Evolutionary conservation across 1,140 invertebrate species (phyloP), one percentile per base, ranked within the genome.

Genomic region (Drosophila subpulchrella): DNA sequence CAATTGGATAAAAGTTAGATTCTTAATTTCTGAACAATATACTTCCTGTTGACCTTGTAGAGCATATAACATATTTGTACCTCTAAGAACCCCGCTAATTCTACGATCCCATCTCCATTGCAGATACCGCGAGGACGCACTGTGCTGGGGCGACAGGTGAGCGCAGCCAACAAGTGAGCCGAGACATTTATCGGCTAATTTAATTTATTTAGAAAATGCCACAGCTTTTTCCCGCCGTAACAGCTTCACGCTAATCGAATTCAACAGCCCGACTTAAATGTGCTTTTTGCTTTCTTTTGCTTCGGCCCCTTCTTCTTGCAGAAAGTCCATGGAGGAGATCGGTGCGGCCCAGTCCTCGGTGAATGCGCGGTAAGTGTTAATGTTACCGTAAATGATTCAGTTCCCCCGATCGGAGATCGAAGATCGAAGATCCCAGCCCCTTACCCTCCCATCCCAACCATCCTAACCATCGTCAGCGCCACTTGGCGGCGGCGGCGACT

Each of bases 71-170:
- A n/a, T 11, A 36, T 15, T 20, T 58, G 17, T 60, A 24, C 39
- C 47, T 15, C 3, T 38, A 20, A 53, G 15, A 27, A 46, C 54
- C 44, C 39, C 39, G 48, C 66, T 78, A 51, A 70, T 74, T n/a
- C 32, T n/a, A 41, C 36, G 39, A 39, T 24, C 70, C 51, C 90
- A 77, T 86, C 80, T 92, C 92, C 61, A 47, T 96, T 94, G 62
- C 93, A 96, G 95, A 93, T 96, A 96, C 91, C 94, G 95, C 57
- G 95, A 96, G 70, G 95, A 96, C 65, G 94, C 95, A n/a, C 92
- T 96, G 17, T 96, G 95, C 91, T 96, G 95, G 95, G 95, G 95
- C 53, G 95, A 96, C 89, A 95, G 95, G 95, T 96, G 93, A 95
- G 93, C 66, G 70, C 39, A 85, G 81, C 86, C 86, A 75, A 86